Conservation (phyloP, 2,888 invertebrate species). For the Acanthosoma haemorrhoidale region DNA sequence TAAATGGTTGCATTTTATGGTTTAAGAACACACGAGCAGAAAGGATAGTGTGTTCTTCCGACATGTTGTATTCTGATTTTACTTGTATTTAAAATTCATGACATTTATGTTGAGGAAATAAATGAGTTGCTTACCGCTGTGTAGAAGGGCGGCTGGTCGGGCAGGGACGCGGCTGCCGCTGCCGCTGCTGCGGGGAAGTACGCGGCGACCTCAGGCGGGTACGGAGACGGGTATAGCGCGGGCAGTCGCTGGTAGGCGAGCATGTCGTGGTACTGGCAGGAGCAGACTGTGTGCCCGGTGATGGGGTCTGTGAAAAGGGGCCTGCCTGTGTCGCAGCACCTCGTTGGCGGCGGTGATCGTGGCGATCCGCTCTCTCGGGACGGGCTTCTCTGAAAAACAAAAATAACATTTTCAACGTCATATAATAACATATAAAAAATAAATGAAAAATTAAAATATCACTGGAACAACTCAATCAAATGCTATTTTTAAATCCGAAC, state of each 20-base stretch:
- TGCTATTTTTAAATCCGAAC: no score
- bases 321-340: conserved; percentile 89
- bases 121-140: conserved; percentile 64
- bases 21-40: no score
- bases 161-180: conserved; percentile 76
- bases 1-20: no score
- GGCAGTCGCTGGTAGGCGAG: conserved; percentile 73
- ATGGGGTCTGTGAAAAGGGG: conserved; percentile 85
- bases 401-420: no score
- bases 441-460: no score
- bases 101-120: neutral
- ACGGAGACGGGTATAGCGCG: conserved; percentile 47
- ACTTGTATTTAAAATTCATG: neutral
- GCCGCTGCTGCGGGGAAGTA: conserved; percentile 82
- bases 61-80: neutral
- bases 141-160: conserved; percentile 81
- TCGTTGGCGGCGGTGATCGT: conserved; percentile 50
- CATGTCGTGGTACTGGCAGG: conserved; percentile 78
- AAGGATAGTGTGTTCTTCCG: no score
- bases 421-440: no score
- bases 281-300: conserved; percentile 82
- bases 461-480: no score
- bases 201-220: conserved; percentile 69
- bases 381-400: conserved; percentile 35
- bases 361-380: conserved; percentile 43